Base-by-base conservation (phyloP, 2,797 vertebrate genomes). In the Natrix natrix region DNA sequence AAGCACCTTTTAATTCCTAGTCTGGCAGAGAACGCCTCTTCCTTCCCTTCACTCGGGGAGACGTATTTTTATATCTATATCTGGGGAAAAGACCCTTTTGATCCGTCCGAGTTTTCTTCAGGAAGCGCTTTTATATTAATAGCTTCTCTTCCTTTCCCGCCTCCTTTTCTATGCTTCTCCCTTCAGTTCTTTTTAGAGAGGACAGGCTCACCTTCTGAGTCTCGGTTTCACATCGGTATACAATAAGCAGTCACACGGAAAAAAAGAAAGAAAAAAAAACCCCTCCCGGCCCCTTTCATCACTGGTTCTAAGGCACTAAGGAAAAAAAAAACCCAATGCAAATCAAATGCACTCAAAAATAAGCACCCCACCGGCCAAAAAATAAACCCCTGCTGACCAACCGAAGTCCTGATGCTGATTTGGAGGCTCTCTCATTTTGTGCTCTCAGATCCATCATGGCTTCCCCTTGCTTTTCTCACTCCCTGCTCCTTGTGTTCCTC, bases 401-500 rank as follows among this genome's bases (percentile, higher is more conserved):
- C 97, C 97, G 96, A 96, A 96, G 96, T 97, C 97, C 97, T 89
- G 94, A 94, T 96, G 96, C 95, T 96, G 97, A 95, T 96, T 96
- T 96, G 97, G 96, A 94, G 95, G 86, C 92, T 94, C 95, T 95
- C 93, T 95, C 94, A 96, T 96, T 93, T 95, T 96, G 95, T 96
- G 95, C 91, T 92, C 95, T 94, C 87, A 90, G 97, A 98, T 97
- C 97, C 97, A 97, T 98, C 98, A 98, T 98, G 98, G 97, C 98
- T 97, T 97, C 97, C 96, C 93, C 95, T 92, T 86, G 96, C 95
- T 97, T 98, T 97, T 98, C 98, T 97, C 95, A 94, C 96, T 97
- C 95, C 97, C 97, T 95, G 97, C 95, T 96, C 98, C 97, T 97
- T 99, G 97, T 99, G 99, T 98, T 98, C 98, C 98, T 99, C 98